These are phyloP conservation scores for Brachionichthys hirsutus DNA, from an alignment of 2,113 vertebrate species.

Conservation along the genomic window DNA sequence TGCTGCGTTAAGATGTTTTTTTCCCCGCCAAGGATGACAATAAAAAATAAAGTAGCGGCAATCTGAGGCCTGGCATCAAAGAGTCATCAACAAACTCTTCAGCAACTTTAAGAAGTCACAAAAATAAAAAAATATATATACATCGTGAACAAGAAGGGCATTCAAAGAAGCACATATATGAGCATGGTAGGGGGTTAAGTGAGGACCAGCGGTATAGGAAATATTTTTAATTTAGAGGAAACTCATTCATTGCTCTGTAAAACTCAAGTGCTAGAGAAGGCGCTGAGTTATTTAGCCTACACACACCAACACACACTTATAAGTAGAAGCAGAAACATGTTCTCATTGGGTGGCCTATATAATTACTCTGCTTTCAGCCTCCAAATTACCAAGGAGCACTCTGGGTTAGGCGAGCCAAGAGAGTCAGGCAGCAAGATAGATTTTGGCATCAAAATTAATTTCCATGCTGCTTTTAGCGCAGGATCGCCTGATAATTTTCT, in stretches of 20 bases:
- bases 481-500: slow-evolving; percentile 50
- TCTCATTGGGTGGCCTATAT: slow-evolving; percentile 70
- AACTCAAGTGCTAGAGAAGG: slow-evolving; percentile 26
- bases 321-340: slow-evolving; percentile 47
- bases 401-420: slow-evolving; percentile 55
- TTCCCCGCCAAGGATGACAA: no score
- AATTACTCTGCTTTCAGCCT: slow-evolving; percentile 75
- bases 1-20: no score
- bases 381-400: slow-evolving; percentile 69
- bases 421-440: slow-evolving; percentile 57
- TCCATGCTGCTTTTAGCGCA: slow-evolving; percentile 61
- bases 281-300: slow-evolving; percentile 33
- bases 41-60: no score
- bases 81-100: no score
- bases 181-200: no score
- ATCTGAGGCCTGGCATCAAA: no score
- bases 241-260: slow-evolving; percentile 25
- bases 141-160: no score
- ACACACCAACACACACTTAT: slow-evolving; percentile 23
- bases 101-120: no score
- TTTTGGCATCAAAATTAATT: slow-evolving; percentile 65
- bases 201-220: no score
- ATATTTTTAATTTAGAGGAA: no score
- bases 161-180: no score
- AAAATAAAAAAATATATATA: no score